These are phyloP conservation scores for Timema podura DNA, from an alignment of 2,888 invertebrate species.

Conservation along the genomic window DNA sequence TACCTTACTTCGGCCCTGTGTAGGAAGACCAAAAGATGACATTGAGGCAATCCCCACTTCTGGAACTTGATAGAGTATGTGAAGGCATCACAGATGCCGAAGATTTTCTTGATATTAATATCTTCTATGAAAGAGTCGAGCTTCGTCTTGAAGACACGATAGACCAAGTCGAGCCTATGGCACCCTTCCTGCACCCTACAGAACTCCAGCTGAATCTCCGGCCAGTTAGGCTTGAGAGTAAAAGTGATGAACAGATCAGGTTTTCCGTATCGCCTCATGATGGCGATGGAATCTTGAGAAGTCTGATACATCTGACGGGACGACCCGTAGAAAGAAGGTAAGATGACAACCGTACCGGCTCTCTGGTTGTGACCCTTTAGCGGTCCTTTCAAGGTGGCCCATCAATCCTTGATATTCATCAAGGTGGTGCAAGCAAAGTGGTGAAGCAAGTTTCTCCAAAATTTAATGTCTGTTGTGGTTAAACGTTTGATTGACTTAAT, in stretches of 20 bases:
- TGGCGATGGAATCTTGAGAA: conserved; percentile 3
- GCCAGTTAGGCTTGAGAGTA: conserved; percentile 12
- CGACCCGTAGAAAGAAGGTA: background rate
- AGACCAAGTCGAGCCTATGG: background rate
- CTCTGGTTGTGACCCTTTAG: background rate
- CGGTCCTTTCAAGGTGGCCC: too few species aligned
- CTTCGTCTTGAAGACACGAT: too few species aligned
- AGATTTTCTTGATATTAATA: conserved; percentile 21
- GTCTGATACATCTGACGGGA: conserved; percentile 17
- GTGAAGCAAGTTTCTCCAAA: too few species aligned
- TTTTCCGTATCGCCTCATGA: background rate
- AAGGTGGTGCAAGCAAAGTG: too few species aligned
- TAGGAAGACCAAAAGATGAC: conserved; percentile 34
- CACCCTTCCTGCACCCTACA: background rate
- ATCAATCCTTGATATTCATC: background rate
- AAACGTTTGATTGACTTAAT: too few species aligned
- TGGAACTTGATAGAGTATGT: conserved; percentile 39
- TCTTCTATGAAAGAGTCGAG: too few species aligned
- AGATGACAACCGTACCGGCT: background rate
- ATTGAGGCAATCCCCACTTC: conserved; percentile 37
- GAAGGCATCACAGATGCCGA: conserved; percentile 29
- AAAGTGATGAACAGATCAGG: conserved; percentile 11
- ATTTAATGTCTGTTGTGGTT: too few species aligned
- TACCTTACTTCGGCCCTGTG: conserved; percentile 31
- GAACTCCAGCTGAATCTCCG: background rate